These are phyloP conservation scores for Spodoptera littoralis DNA, from an alignment of 2,888 invertebrate genomes.

Conservation along the genomic window DNA sequence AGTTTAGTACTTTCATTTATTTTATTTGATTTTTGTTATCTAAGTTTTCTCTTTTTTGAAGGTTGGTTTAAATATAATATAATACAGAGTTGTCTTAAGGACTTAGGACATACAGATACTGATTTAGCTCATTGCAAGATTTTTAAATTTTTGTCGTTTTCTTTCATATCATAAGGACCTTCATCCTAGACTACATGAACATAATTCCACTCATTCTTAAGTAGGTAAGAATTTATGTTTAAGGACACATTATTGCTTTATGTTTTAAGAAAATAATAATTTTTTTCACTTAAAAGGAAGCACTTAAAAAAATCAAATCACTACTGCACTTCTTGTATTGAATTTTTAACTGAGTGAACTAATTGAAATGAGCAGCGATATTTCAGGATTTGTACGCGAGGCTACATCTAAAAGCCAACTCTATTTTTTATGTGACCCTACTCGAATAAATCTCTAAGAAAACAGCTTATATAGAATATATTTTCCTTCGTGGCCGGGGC, in stretches of 20 bases:
- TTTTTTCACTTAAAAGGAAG: too few species aligned
- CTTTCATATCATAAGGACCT: too few species aligned
- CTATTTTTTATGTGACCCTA: conserved; percentile 61
- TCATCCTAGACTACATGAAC: too few species aligned
- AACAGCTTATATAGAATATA: conserved; percentile 61
- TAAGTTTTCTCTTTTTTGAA: background rate
- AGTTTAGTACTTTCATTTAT: background rate
- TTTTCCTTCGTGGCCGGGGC: conserved; percentile 54
- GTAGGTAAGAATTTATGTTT: too few species aligned
- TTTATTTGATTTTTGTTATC: background rate
- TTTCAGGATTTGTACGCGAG: conserved; percentile 58
- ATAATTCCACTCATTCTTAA: too few species aligned
- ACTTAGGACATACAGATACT: too few species aligned
- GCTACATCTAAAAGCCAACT: conserved; percentile 57
- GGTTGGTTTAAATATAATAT: background rate
- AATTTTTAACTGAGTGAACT: conserved; percentile 53
- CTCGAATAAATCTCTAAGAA: conserved; percentile 62
- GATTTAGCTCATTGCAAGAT: too few species aligned
- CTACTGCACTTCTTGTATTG: conserved; percentile 29
- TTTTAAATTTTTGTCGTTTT: too few species aligned
- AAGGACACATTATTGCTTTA: too few species aligned
- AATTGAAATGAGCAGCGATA: conserved; percentile 60
- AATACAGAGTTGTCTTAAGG: too few species aligned
- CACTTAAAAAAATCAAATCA: conserved; percentile 9
- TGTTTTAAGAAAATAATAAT: too few species aligned